Evolutionary conservation across 2,797 vertebrate species (phyloP), one percentile per base, ranked within the genome.

Genomic region (Protosalanx chinensis): DNA sequence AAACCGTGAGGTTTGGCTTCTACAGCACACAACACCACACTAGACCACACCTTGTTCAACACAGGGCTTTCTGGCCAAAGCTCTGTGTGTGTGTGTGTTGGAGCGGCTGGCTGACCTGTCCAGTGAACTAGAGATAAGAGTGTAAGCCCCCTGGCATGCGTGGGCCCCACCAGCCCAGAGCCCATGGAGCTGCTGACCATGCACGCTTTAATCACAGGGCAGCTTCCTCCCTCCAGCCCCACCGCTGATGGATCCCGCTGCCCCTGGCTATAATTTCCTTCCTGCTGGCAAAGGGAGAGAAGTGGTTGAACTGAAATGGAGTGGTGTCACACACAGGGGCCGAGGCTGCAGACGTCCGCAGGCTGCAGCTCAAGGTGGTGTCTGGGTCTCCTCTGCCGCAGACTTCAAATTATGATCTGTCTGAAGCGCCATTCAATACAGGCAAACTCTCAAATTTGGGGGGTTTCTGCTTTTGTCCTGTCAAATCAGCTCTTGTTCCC

Each of bases 241-340:
- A 61, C 51, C 16, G 15, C 78, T 84, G 88, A 88, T 82, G 83
- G 85, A 88, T 88, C 81, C 73, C 61, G 23, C 67, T 83, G 77
- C 84, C 72, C 72, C 8, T 67, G 76, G 81, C 83, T 88, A 87
- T 91, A 87, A 89, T 90, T 90, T 91, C 79, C 84, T 86, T 87
- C 86, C 85, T 74, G 82, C 81, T 80, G 86, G 84, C 81, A 71
- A 75, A 83, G 87, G 87, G 84, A 88, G 86, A 82, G 80, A 74
- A 79, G 80, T 79, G 82, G 84, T 87, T 82, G 86, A 86, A 85
- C 79, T 64, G 72, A 88, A 87, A 88, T 81, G 81, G 86, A 87
- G 71, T 75, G 80, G 81, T 82, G 81, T 88, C 80, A 76, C 73
- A 68, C 74, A 29, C 72, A 84, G 84, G 84, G 84, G 86, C 60